Evolutionary conservation across 92 coral and sea anemone species (phyloP).

Genomic region (Porites cylindrica): DNA sequence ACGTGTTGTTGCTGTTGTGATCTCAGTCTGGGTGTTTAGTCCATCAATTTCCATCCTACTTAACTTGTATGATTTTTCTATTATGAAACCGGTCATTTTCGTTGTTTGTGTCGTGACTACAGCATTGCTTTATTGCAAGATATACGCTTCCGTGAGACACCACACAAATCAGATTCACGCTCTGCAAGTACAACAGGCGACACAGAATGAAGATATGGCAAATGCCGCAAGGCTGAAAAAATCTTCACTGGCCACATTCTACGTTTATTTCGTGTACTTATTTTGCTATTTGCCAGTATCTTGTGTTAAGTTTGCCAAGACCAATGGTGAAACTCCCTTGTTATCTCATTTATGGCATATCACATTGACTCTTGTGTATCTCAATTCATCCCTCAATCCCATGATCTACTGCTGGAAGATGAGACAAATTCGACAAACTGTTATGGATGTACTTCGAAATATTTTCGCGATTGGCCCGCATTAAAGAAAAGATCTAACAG

Average conservation of each 20-base stretch:
- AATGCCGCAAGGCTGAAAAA: not conserved
- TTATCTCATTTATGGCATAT: not conserved
- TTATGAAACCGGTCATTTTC: too few relatives aligned
- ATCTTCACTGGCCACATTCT: not conserved
- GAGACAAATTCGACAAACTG: too few relatives aligned
- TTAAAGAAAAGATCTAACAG: too few relatives aligned
- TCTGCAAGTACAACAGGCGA: too few relatives aligned
- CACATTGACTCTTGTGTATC: not conserved
- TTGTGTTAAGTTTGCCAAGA: not conserved
- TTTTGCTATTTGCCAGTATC: not conserved
- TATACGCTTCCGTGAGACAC: not conserved
- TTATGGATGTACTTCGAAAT: too few relatives aligned
- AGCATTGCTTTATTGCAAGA: not conserved
- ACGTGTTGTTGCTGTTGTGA: constrained; percentile 11
- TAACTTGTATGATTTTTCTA: too few relatives aligned
- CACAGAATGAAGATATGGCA: not conserved
- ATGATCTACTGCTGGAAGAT: too few relatives aligned
- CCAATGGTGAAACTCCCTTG: not conserved
- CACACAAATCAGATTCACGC: too few relatives aligned
- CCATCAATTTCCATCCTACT: not conserved
- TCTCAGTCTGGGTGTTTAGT: not conserved
- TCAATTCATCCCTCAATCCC: too few relatives aligned
- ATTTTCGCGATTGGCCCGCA: too few relatives aligned
- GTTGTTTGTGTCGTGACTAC: not conserved
- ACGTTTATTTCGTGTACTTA: not conserved